Conservation (phyloP, 2,113 vertebrate species). For the Elgaria multicarinata region DNA sequence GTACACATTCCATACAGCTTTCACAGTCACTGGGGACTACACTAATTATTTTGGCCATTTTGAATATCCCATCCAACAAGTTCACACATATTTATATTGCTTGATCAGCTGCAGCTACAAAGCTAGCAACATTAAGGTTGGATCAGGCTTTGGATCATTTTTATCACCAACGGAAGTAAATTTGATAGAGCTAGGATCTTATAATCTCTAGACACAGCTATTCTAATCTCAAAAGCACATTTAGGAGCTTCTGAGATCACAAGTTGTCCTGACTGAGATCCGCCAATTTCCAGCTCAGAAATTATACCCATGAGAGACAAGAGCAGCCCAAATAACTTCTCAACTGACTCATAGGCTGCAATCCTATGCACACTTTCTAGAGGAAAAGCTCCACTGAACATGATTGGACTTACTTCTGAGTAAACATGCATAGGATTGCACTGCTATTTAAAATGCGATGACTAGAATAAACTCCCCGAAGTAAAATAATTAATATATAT, state of each 20-base stretch:
- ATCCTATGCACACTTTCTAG: too few relatives aligned
- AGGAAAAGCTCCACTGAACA: too few relatives aligned
- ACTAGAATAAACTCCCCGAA: neutral
- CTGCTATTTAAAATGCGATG: neutral
- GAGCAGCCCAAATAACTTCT: neutral
- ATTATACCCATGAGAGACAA: neutral
- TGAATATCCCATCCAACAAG: neutral
- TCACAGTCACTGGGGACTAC: neutral
- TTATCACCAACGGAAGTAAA: neutral
- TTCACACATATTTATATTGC: neutral
- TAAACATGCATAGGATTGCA: too few relatives aligned
- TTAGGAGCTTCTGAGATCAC: neutral
- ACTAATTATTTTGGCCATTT: neutral
- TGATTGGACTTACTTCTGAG: too few relatives aligned
- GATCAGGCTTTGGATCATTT: neutral
- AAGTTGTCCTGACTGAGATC: neutral
- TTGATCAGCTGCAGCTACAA: neutral
- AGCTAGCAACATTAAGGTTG: neutral
- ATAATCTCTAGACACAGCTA: neutral
- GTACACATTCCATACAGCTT: neutral
- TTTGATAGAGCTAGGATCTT: neutral
- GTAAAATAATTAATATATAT: accelerated
- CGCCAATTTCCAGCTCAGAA: neutral
- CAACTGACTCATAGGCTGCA: neutral
- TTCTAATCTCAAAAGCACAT: neutral